Percentiles rank a stretch among this genome's conserved stretches.
phyloP scores from a whole-genome alignment of 1,140 invertebrate genomes.

The Lordiphosa mommai region DNA sequence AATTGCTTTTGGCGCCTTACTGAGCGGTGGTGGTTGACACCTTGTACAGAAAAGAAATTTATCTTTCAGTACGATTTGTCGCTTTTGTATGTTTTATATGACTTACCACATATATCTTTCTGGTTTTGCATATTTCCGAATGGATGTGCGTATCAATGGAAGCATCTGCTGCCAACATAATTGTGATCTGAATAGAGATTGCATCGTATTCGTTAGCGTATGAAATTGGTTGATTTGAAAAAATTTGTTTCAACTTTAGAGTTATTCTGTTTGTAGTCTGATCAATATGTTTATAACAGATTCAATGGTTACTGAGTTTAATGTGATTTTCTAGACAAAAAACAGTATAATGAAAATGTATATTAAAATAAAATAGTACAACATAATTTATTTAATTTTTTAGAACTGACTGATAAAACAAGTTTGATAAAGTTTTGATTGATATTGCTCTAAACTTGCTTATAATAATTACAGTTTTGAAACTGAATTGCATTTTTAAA shows the following conservation, averaged over 20 bases:
- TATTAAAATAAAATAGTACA: slow-evolving; percentile 16
- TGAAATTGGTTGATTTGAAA: too few relatives aligned
- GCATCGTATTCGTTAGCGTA: not conserved
- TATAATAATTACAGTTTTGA: too few relatives aligned
- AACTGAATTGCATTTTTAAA: too few relatives aligned
- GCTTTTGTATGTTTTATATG: too few relatives aligned
- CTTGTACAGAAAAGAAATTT: not conserved
- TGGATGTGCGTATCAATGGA: not conserved
- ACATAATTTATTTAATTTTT: not conserved
- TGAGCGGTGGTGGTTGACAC: slow-evolving; percentile 10
- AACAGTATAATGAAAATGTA: slow-evolving; percentile 22
- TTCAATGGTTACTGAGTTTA: slow-evolving; percentile 3
- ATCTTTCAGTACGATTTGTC: not conserved
- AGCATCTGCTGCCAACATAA: not conserved
- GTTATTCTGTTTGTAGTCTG: not conserved
- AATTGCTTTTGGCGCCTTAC: slow-evolving; percentile 18
- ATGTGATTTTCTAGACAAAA: slow-evolving; percentile 2
- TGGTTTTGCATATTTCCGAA: slow-evolving; percentile 4
- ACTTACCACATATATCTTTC: slow-evolving; percentile 39
- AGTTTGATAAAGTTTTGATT: too few relatives aligned
- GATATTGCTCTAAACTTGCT: too few relatives aligned
- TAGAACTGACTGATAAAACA: not conserved
- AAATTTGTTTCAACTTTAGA: not conserved
- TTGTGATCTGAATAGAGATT: not conserved
- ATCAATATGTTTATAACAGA: not conserved